Percentiles rank a stretch among this genome's conserved stretches.
Conservation (phyloP, 2,888 invertebrate genomes). For the Dinocampus coccinellae region DNA sequence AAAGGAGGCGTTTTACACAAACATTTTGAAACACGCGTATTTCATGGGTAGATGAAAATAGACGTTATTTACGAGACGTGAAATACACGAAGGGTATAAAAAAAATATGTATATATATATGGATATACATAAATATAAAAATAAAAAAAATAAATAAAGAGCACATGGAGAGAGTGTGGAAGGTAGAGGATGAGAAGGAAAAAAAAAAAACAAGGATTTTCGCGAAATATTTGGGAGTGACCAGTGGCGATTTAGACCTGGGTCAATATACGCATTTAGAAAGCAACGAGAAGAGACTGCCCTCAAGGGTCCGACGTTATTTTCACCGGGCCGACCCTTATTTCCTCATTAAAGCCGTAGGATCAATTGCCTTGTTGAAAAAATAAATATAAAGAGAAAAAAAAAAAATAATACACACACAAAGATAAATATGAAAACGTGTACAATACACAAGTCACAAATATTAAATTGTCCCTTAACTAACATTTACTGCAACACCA, state of each 20-base stretch:
- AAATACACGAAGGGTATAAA: neutral
- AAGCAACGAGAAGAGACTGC: neutral
- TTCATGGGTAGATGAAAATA: neutral
- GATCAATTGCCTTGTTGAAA: conserved; percentile 11
- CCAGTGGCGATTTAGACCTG: neutral
- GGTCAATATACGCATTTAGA: conserved; percentile 8
- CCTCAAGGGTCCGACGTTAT: neutral
- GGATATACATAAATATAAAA: conserved; percentile 3
- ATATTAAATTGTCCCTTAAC: neutral
- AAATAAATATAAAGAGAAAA: conserved; percentile 21
- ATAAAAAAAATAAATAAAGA: neutral
- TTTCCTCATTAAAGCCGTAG: neutral
- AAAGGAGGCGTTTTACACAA: neutral
- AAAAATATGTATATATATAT: neutral
- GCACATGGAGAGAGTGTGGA: too few relatives aligned
- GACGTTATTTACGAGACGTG: neutral
- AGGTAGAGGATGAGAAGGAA: neutral
- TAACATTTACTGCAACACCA: neutral
- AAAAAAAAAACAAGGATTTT: neutral
- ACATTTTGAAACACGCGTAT: neutral
- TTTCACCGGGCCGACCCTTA: conserved; percentile 11
- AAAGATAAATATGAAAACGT: conserved; percentile 10
- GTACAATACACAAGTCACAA: neutral
- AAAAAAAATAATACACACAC: conserved; percentile 25
- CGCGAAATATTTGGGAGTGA: neutral